Conservation (phyloP, 2,113 vertebrate genomes). For the Desmodus rotundus region DNA sequence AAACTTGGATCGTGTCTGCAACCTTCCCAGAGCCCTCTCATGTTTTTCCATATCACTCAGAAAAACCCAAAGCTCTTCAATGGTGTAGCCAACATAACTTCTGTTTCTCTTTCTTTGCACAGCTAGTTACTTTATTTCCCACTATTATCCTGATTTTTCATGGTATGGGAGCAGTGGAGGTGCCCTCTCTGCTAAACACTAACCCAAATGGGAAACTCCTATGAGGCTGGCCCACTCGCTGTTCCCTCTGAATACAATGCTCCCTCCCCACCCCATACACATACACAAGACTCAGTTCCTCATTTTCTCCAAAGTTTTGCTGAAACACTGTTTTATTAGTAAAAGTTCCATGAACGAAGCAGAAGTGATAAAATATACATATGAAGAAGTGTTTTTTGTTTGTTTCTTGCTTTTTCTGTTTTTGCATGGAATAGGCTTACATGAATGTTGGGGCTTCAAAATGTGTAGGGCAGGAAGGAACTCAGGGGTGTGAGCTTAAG, state of each 20-base stretch:
- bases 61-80: not conserved
- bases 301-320: not conserved
- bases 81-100: fast-evolving
- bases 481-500: not conserved
- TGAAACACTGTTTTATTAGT: not conserved
- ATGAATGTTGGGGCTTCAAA: not conserved
- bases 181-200: too few relatives aligned
- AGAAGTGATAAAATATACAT: not conserved
- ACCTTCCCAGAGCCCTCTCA: not conserved
- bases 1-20: not conserved
- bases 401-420: not conserved
- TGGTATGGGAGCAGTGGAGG: not conserved
- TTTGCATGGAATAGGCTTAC: not conserved
- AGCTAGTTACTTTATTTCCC: too few relatives aligned
- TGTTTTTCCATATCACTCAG: not conserved
- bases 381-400: not conserved
- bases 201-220: not conserved
- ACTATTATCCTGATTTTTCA: not conserved
- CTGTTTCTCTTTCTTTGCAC: not conserved
- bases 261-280: fast-evolving
- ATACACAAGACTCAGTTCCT: not conserved
- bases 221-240: fast-evolving
- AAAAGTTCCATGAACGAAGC: not conserved
- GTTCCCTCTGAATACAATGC: not conserved
- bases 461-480: not conserved